Evolutionary conservation across 2,888 invertebrate species (phyloP).

Genomic region (Morinoia aosen): DNA sequence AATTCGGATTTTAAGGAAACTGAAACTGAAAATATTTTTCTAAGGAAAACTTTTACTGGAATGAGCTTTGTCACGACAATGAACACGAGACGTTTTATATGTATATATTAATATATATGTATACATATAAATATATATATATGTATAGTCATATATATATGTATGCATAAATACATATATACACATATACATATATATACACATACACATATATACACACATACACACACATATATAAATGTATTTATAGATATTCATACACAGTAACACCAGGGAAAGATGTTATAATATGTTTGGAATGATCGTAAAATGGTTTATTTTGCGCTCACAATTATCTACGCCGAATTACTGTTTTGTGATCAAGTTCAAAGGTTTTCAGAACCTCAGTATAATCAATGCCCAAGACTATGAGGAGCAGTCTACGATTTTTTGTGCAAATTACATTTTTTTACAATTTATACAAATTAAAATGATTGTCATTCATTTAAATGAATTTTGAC

Average conservation of each 20-base stretch:
- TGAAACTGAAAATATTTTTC: constrained; percentile 36
- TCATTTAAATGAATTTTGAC: background rate
- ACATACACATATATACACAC: no score
- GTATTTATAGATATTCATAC: constrained; percentile 6
- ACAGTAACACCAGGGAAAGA: background rate
- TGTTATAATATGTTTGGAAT: background rate
- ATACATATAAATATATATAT: background rate
- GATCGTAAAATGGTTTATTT: background rate
- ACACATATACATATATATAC: no score
- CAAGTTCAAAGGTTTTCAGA: background rate
- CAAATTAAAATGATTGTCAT: background rate
- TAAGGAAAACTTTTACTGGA: constrained; percentile 52
- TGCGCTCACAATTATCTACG: background rate
- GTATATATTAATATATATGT: background rate
- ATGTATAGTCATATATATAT: background rate
- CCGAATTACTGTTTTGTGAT: background rate
- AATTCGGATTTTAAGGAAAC: constrained; percentile 38
- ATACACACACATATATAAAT: background rate
- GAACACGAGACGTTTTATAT: constrained; percentile 38
- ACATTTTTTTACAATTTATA: background rate
- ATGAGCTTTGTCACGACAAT: constrained; percentile 51
- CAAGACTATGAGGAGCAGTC: background rate
- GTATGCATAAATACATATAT: background rate
- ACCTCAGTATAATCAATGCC: background rate
- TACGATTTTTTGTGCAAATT: background rate